phyloP scores from a whole-genome alignment of 2,888 invertebrate genomes.

The Choreutis nemorana region DNA sequence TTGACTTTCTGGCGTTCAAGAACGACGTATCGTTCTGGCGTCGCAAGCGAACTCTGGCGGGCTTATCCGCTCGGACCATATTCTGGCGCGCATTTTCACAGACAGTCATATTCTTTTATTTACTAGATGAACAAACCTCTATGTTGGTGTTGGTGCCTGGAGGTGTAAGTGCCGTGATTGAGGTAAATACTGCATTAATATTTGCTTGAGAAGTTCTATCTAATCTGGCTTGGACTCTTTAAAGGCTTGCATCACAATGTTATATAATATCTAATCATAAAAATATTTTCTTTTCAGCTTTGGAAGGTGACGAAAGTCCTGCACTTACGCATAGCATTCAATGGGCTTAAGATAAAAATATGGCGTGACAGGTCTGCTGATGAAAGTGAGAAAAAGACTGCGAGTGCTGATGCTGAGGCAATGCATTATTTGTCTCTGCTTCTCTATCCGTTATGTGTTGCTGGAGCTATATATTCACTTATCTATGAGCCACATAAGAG shows the following conservation, averaged over 20 bases:
- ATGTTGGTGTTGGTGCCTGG: slow-evolving; percentile 87
- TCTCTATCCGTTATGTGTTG: slow-evolving; percentile 86
- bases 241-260: no score
- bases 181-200: no score
- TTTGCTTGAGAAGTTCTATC: no score
- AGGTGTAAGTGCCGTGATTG: slow-evolving; percentile 87
- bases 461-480: slow-evolving; percentile 91
- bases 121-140: slow-evolving; percentile 92
- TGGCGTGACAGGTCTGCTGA: slow-evolving; percentile 55
- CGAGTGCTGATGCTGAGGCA: slow-evolving; percentile 88
- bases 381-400: slow-evolving; percentile 77
- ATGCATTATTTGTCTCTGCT: slow-evolving; percentile 92
- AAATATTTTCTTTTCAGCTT: slow-evolving; percentile 66
- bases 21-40: slow-evolving; percentile 98
- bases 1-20: slow-evolving; percentile 97
- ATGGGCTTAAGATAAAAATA: slow-evolving; percentile 30
- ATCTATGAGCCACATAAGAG: slow-evolving; percentile 94
- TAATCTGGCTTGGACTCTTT: no score
- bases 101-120: slow-evolving; percentile 88
- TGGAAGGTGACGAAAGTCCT: slow-evolving; percentile 97
- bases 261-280: background rate
- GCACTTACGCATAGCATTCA: slow-evolving; percentile 70
- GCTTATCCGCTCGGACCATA: slow-evolving; percentile 88
- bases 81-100: slow-evolving; percentile 96
- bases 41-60: slow-evolving; percentile 82